Conservation (phyloP, 2,113 vertebrate species). For the Balaenoptera acutorostrata region DNA sequence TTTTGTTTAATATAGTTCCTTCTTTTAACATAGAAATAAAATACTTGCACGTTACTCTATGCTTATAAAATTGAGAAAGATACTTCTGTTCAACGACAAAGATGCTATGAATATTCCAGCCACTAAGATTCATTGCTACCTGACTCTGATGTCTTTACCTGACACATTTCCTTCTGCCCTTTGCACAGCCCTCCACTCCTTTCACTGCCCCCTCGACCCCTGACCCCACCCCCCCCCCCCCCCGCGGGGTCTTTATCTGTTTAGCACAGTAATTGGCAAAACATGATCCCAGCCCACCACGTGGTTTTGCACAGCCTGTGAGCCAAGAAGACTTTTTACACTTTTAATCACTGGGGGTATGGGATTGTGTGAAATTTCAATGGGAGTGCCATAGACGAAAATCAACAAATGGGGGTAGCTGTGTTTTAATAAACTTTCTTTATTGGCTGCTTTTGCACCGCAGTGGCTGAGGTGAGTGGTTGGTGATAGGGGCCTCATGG, state of each 20-base stretch:
- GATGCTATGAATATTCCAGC: neutral
- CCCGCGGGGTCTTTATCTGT: neutral
- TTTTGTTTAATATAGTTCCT: neutral
- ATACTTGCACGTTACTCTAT: neutral
- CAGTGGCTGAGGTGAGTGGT: neutral
- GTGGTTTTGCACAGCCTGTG: neutral
- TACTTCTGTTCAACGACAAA: neutral
- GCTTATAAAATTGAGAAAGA: neutral
- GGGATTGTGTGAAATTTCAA: neutral
- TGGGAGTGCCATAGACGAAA: neutral
- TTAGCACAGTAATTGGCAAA: neutral
- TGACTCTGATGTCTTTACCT: neutral
- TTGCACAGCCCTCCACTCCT: fast-evolving
- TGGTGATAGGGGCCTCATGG: neutral
- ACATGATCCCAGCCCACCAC: neutral
- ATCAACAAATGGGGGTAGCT: too few relatives aligned
- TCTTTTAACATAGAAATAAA: neutral
- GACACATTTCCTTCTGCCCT: neutral
- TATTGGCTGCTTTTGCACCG: neutral
- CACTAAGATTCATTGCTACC: neutral
- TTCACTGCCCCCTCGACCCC: neutral
- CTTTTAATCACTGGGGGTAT: neutral
- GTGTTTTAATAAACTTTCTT: neutral
- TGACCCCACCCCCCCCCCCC: fast-evolving
- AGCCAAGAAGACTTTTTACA: neutral